Evolutionary conservation across 1,140 invertebrate species (phyloP).

Genomic region (Leptopilina boulardi): DNA sequence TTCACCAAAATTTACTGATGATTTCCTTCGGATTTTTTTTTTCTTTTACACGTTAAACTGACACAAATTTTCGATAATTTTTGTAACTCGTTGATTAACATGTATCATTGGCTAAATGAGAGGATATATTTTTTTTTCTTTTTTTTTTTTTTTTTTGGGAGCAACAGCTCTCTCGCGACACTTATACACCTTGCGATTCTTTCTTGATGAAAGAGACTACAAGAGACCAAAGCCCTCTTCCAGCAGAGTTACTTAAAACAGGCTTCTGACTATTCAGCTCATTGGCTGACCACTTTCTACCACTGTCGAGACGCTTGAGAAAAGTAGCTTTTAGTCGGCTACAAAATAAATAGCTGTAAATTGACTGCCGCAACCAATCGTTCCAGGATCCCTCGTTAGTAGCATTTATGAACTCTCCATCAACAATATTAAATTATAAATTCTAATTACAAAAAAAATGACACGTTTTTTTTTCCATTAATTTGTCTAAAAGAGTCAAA

Average conservation of each 20-base stretch:
- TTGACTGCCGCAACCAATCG: conserved; percentile 36
- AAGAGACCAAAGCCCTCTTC: conserved; percentile 47
- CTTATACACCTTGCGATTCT: conserved; percentile 40
- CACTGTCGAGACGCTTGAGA: conserved; percentile 62
- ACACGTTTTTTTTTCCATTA: not conserved
- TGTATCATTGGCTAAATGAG: conserved; percentile 51
- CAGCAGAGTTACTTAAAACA: conserved; percentile 60
- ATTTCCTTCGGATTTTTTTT: not conserved
- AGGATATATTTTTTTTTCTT: no score
- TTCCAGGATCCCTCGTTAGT: conserved; percentile 1
- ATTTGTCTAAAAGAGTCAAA: not conserved
- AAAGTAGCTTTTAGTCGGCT: conserved; percentile 64
- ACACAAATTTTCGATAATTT: not conserved
- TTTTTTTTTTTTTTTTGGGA: conserved; percentile 15
- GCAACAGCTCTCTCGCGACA: conserved; percentile 58
- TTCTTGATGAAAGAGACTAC: conserved; percentile 8
- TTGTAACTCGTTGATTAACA: not conserved
- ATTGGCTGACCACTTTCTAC: conserved; percentile 74
- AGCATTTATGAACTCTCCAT: not conserved
- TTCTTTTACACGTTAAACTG: not conserved
- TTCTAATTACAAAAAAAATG: not conserved
- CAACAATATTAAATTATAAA: not conserved
- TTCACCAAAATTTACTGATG: not conserved
- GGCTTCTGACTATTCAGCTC: conserved; percentile 60
- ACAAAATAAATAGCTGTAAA: conserved; percentile 54